Base-by-base conservation (phyloP, 2,888 invertebrate genomes). In the Spatulosminthurus flaviceps region DNA sequence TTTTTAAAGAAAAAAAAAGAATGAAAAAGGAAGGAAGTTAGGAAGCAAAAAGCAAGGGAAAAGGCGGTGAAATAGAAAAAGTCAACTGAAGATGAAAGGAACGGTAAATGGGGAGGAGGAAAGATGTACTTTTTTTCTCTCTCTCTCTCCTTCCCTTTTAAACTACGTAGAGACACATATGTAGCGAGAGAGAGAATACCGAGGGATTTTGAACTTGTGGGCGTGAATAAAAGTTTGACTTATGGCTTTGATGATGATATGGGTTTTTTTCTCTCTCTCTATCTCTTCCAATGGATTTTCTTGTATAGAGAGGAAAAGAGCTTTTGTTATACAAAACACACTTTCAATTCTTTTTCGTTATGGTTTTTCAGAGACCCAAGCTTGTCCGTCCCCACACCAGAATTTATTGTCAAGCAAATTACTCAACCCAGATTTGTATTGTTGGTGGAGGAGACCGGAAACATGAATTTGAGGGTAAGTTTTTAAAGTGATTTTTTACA, bases 381-480 rank as follows among this genome's bases (percentile, higher is more conserved):
- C 78, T 82, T 84, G 79, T 81, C 83, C 7, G 83, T 82, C 11
- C 84, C 84, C 64, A 61, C 84, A 74, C 83, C 85, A 77, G 84
- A 85, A 77, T 85, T 85, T 78, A 80, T 84, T 74, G 83, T 85
- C 66, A 85, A 84, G 77, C 85, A 85, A 81, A 83, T 85, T 77
- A 82, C 82, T 64, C 81, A 83, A 69, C 85, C 85, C 26, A 81
- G 83, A 75, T 85, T 85, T 78, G 85, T 85, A 29, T 77, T 85
- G 77, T 74, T 85, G 64, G 85, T 85, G 41, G 85, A 85, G 75
- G 84, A 85, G 77, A 84, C 85, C 66, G 85, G 85, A 80, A 85
- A 85, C 80, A 84, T 85, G 85, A 85, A 85, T 82, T 81, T 85
- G 77, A 79, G 84, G 84, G 85, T 85, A 82, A 79, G 82, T 70